Percentiles rank a stretch among this genome's conserved stretches.
These are phyloP conservation scores for Cyprinodon tularosa DNA, from an alignment of 2,113 vertebrate genomes.

Conservation along the genomic window DNA sequence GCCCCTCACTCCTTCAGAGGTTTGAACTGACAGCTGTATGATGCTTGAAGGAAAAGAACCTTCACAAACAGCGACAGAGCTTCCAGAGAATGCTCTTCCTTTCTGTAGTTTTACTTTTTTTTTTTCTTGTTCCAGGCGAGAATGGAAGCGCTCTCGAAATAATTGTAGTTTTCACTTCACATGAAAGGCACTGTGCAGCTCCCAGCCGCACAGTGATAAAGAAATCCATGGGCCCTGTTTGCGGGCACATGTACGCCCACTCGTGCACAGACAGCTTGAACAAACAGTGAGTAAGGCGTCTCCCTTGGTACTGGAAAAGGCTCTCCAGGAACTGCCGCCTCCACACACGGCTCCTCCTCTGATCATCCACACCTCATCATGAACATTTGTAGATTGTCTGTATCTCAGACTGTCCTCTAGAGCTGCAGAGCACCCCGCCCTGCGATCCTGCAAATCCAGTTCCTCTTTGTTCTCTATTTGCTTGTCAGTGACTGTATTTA, in stretches of 20 bases:
- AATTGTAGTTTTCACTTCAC: conserved; percentile 33
- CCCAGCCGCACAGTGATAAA: conserved; percentile 31
- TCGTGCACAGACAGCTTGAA: conserved; percentile 39
- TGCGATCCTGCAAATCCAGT: conserved; percentile 21
- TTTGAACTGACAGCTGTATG: conserved; percentile 31
- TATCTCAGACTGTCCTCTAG: conserved; percentile 20
- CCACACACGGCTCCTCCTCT: conserved; percentile 41
- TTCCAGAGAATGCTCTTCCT: not conserved
- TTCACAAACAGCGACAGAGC: not conserved
- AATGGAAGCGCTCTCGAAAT: conserved; percentile 33
- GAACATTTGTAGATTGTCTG: conserved; percentile 33
- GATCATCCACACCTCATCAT: conserved; percentile 42
- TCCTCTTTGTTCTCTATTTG: conserved; percentile 42
- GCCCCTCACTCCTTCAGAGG: conserved; percentile 19
- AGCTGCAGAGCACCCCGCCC: conserved; percentile 5
- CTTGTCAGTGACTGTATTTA: conserved; percentile 11
- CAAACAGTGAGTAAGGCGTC: conserved; percentile 47
- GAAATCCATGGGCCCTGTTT: conserved; percentile 43
- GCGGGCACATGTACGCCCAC: conserved; percentile 56
- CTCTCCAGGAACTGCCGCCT: conserved; percentile 52
- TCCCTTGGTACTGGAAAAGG: conserved; percentile 43
- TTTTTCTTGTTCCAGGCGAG: conserved; percentile 31
- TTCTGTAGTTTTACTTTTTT: not conserved
- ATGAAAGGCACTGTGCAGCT: conserved; percentile 43
- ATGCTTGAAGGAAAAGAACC: conserved; percentile 37